Base-by-base conservation (phyloP, 2,888 invertebrate species). In the Drosophila leonis region DNA sequence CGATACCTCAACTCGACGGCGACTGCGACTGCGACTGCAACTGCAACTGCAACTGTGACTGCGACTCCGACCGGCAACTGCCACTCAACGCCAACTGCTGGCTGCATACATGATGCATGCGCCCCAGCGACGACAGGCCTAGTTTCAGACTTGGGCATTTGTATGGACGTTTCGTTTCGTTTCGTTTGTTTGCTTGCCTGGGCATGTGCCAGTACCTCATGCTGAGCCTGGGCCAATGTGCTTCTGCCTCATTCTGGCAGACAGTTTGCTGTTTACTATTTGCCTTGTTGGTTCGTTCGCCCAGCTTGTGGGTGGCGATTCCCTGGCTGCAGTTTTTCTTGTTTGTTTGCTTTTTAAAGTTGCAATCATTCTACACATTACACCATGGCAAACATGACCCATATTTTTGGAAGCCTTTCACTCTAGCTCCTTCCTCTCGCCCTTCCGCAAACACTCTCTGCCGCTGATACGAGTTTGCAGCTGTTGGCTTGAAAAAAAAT, bases 291-390 rank as follows among this genome's bases (percentile, higher is more conserved):
- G 75, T 57, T 72, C 83, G 39, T 49, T 67, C 79, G 44, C 52
- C 66, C 59, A 35, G 18, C 29, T 42, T 15, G 55, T 59, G 60
- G 57, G 57, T 48, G 57, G 31, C 48, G 51, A 24, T 63, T 35
- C 31, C 27, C 62, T 44, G 57, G 61, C 66, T 67, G 65, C 27
- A 75, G 62, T 29, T 65, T 64, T 65, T 63, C 29, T 57, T 78
- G 82, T 80, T 87, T 86, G 85, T 89, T 86, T 89, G 76, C 78
- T 78, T 89, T 86, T 89, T 85, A 86, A 86, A 80, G 80, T 90
- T 91, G 91, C 90, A 90, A 90, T 91, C 89, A 90, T 91, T 90
- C 90, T 90, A 90, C 88, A 86, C 86, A 91, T 91, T 91, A 90
- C 91, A 90, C 86, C 88, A 90, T 75, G 71, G 88, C 88, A 91